Percentiles rank a stretch among this genome's conserved stretches.
Evolutionary conservation across 2,888 invertebrate species (phyloP).

Genomic region (Andrena camellia): DNA sequence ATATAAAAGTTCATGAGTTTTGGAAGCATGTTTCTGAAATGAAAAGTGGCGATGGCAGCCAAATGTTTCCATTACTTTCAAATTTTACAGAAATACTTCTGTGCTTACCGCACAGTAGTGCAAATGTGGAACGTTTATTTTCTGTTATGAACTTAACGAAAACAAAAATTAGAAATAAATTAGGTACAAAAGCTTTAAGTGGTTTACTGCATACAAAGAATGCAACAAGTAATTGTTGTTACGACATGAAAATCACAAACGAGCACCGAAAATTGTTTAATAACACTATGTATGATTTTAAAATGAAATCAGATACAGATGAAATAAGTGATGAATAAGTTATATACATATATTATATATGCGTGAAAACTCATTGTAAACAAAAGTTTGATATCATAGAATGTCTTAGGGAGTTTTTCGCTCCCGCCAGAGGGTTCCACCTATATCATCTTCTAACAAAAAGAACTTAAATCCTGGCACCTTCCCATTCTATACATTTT

Average conservation of each 20-base stretch:
- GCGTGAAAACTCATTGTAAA: too few species aligned
- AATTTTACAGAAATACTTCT: neutral
- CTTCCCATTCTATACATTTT: too few species aligned
- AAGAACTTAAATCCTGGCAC: too few species aligned
- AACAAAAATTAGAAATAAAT: constrained; percentile 10
- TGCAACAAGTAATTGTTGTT: neutral
- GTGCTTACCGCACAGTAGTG: constrained; percentile 11
- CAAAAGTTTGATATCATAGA: too few species aligned
- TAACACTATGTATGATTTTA: constrained; percentile 10
- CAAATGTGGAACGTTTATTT: constrained; percentile 3
- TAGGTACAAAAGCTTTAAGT: neutral
- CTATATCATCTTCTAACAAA: too few species aligned
- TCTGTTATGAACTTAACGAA: neutral
- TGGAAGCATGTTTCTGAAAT: neutral
- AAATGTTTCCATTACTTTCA: neutral
- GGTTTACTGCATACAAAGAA: neutral
- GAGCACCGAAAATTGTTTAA: neutral
- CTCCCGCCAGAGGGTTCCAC: too few species aligned
- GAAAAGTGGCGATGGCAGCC: neutral
- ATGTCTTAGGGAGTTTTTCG: too few species aligned
- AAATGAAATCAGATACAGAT: neutral
- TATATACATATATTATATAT: too few species aligned
- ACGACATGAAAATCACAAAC: neutral
- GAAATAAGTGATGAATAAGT: neutral
- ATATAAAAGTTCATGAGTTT: constrained; percentile 6